Evolutionary conservation across 2,113 vertebrate genomes (phyloP).

Genomic region (Macrotis lagotis): DNA sequence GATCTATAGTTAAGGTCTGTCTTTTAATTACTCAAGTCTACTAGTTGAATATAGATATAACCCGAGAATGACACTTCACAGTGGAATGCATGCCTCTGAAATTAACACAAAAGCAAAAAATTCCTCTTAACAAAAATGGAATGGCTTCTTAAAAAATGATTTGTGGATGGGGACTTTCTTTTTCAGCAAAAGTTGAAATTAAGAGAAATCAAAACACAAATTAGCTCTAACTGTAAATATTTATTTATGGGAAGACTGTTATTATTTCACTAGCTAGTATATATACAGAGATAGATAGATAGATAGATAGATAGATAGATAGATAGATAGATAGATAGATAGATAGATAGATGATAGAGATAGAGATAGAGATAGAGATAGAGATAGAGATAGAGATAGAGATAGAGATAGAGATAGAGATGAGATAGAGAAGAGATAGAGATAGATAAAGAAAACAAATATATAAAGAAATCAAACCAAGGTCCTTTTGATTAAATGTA

Average conservation of each 20-base stretch:
- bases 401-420: too few relatives aligned
- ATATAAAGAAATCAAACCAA: neutral
- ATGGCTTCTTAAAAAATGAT: neutral
- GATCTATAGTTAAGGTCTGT: neutral
- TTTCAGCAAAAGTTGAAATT: neutral
- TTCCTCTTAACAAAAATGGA: neutral
- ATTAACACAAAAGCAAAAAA: constrained; percentile 8
- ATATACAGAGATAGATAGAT: too few relatives aligned
- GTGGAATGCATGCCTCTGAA: neutral
- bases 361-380: too few relatives aligned
- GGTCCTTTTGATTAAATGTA: neutral
- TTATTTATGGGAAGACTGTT: neutral
- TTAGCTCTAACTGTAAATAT: neutral
- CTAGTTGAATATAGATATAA: neutral
- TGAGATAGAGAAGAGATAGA: too few relatives aligned
- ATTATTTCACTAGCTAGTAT: neutral
- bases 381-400: too few relatives aligned
- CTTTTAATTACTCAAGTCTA: neutral
- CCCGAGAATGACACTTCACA: neutral
- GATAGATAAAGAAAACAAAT: too few relatives aligned
- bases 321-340: too few relatives aligned
- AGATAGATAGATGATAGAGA: too few relatives aligned
- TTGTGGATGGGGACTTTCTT: neutral
- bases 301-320: too few relatives aligned
- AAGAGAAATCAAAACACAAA: neutral